Evolutionary conservation across 2,113 vertebrate genomes (phyloP), one percentile per base, ranked within the genome.

Genomic region (Edolisoma coerulescens): DNA sequence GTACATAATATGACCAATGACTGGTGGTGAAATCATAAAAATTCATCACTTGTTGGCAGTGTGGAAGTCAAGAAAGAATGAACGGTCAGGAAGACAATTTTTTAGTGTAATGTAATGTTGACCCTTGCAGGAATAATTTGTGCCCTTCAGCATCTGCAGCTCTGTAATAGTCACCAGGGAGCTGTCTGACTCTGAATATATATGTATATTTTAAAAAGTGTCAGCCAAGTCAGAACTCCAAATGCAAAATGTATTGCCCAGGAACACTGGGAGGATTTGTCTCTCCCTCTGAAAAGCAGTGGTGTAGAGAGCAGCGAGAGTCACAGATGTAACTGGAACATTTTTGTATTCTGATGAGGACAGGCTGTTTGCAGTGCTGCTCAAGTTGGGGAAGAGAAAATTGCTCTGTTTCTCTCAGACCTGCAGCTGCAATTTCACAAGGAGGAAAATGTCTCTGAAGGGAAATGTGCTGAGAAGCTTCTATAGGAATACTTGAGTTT

Each of bases 111-210:
- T 90, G 93, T 96, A 97, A 97, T 95, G 93, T 90, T 86, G 96
- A 97, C 96, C 96, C 84, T 78, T 87, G 90, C 83, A 92, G 88
- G 83, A 96, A 93, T 96, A 96, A 97, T 96, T 90, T 96, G 88
- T 95, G 96, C 93, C 95, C 95, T 95, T 96, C 96, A 96, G 93
- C 95, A 96, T 97, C 95, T 96, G 96, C 96, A 96, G 96, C 96
- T 97, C 95, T 93, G 90, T 93, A 96, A 93, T 93, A 94, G 79
- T 79, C 96, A 94, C 93, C 30, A 28, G 96, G 93, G 96, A 93
- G 69, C 45, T 94, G 83, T 94, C 85, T 90, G 83, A 81, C 87
- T 95, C 74, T 79, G 84, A 89, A 95, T 61, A 88, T 80, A 87
- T 73, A 83, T 88, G 54, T 93, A 71, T 84, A 57, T 75, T 92